Percentiles rank a stretch among this genome's conserved stretches.
Evolutionary conservation across 2,888 invertebrate genomes (phyloP).

Genomic region (Frankliniella fusca): DNA sequence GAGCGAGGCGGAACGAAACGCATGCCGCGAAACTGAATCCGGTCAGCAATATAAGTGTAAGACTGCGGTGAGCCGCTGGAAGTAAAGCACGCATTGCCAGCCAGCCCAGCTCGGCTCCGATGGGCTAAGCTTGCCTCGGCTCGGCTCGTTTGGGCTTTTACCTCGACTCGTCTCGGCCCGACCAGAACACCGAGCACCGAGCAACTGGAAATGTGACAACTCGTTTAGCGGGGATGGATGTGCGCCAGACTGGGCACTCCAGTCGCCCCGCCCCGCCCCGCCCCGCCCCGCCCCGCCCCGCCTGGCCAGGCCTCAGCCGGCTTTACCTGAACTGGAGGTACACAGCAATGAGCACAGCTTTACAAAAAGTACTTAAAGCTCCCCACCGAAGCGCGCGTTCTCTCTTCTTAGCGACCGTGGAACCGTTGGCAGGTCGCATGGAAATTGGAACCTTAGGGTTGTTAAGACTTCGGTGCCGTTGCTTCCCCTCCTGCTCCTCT

Average conservation of each 20-base stretch:
- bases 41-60: neutral
- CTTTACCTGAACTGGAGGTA: conserved; percentile 24
- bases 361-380: too few species aligned
- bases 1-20: neutral
- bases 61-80: neutral
- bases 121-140: neutral
- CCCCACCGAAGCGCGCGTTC: neutral
- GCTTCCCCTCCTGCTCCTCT: too few species aligned
- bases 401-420: too few species aligned
- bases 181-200: neutral
- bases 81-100: neutral
- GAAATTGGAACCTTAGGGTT: too few species aligned
- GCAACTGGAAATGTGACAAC: conserved; percentile 26
- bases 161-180: neutral
- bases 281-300: neutral
- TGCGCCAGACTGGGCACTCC: neutral
- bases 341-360: neutral
- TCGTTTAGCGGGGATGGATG: conserved; percentile 25
- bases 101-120: neutral
- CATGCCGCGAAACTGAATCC: neutral
- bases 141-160: neutral
- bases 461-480: too few species aligned
- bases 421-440: too few species aligned
- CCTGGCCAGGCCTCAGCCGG: neutral
- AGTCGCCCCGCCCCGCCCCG: neutral